phyloP scores from a whole-genome alignment of 2,888 invertebrate genomes.

The Cantharis nigra region DNA sequence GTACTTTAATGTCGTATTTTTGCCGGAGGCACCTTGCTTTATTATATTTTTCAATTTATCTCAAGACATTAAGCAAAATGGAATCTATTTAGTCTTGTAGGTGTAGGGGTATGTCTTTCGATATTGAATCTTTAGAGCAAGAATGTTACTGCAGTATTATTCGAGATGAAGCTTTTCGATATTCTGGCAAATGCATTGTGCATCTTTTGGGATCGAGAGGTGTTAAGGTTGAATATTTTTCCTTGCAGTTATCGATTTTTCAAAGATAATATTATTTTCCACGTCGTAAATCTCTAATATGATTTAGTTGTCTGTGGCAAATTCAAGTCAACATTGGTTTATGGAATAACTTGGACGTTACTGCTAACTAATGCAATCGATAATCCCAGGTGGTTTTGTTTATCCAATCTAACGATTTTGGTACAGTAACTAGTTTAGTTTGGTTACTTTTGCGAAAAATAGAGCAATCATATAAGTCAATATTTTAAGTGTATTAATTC shows the following conservation, averaged over 20 bases:
- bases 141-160: neutral
- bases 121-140: neutral
- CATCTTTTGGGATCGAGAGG: neutral
- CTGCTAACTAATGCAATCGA: conserved; percentile 30
- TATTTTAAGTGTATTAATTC: neutral
- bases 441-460: neutral
- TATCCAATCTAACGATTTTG: conserved; percentile 27
- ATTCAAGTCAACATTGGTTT: conserved; percentile 31
- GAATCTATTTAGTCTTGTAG: neutral
- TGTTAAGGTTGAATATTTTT: neutral
- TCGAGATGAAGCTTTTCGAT: neutral
- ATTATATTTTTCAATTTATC: neutral
- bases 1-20: neutral
- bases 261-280: neutral
- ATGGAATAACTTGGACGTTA: conserved; percentile 15
- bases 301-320: conserved; percentile 12
- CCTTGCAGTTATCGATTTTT: neutral
- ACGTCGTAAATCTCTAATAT: neutral
- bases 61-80: neutral
- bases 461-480: neutral
- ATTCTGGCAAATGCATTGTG: neutral
- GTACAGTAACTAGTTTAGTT: neutral
- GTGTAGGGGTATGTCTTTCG: neutral
- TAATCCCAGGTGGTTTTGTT: conserved; percentile 30
- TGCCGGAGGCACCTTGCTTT: neutral